Evolutionary conservation across 2,888 invertebrate species (phyloP).

Genomic region (Orthosia gracilis): DNA sequence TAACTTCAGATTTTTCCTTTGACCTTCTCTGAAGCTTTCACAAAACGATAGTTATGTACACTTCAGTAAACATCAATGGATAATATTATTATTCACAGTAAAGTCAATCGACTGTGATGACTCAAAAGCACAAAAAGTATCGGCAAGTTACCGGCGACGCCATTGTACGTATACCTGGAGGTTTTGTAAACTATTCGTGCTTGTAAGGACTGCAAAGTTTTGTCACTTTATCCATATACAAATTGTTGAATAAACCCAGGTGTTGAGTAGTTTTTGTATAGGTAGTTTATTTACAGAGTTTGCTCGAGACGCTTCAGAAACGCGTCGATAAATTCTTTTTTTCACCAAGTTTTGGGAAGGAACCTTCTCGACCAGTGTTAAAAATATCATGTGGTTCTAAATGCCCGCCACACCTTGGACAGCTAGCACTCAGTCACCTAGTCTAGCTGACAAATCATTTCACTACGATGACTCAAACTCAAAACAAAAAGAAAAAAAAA

Average conservation of each 20-base stretch:
- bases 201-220: not conserved
- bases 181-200: constrained; percentile 24
- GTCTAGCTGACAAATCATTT: no score
- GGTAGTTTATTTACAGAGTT: not conserved
- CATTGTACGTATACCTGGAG: constrained; percentile 7
- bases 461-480: no score
- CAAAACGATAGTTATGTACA: constrained; percentile 29
- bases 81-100: constrained; percentile 51
- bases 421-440: no score
- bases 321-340: not conserved
- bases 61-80: constrained; percentile 35
- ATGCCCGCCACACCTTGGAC: no score
- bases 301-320: not conserved
- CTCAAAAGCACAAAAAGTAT: constrained; percentile 23
- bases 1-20: constrained; percentile 6
- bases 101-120: constrained; percentile 27
- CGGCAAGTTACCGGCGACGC: constrained; percentile 3
- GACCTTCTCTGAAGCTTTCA: constrained; percentile 3
- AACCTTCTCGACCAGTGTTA: no score
- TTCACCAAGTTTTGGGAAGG: no score
- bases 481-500: no score
- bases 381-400: no score
- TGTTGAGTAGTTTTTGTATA: not conserved
- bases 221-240: not conserved
- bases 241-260: constrained; percentile 2